Evolutionary conservation across 2,113 vertebrate genomes (phyloP).

Genomic region (Mormoops blainvillei): DNA sequence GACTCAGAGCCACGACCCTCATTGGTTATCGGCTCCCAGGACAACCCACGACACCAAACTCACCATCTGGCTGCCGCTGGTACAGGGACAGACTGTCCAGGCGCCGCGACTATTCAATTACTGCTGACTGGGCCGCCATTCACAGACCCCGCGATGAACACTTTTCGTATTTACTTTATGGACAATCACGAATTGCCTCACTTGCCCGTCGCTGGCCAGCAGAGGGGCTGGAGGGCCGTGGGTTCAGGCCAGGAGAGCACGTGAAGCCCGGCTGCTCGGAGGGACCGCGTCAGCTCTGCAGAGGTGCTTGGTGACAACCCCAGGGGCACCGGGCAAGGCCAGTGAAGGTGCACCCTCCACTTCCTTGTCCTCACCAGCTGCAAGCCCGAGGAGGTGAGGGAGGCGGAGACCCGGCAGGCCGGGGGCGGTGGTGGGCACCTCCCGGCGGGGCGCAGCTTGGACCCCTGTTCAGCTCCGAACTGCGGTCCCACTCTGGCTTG

Average conservation of each 20-base stretch:
- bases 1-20: not conserved
- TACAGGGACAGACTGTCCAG: accelerated
- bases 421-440: not conserved
- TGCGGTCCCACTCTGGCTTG: not conserved
- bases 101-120: not conserved
- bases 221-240: not conserved
- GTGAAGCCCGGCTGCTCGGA: not conserved
- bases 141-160: accelerated
- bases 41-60: not conserved
- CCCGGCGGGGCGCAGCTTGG: not conserved
- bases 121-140: not conserved
- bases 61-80: not conserved
- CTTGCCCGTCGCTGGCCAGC: not conserved
- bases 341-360: not conserved
- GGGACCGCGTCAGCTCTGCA: not conserved
- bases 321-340: conserved; percentile 29
- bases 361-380: not conserved
- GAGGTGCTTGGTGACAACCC: not conserved
- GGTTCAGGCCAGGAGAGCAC: not conserved
- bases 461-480: not conserved
- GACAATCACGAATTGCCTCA: not conserved
- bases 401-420: not conserved
- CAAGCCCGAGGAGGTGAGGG: not conserved
- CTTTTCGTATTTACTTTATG: not conserved
- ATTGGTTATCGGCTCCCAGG: not conserved